Conservation (phyloP, 2,113 vertebrate species). For the Barnardius zonarius region DNA sequence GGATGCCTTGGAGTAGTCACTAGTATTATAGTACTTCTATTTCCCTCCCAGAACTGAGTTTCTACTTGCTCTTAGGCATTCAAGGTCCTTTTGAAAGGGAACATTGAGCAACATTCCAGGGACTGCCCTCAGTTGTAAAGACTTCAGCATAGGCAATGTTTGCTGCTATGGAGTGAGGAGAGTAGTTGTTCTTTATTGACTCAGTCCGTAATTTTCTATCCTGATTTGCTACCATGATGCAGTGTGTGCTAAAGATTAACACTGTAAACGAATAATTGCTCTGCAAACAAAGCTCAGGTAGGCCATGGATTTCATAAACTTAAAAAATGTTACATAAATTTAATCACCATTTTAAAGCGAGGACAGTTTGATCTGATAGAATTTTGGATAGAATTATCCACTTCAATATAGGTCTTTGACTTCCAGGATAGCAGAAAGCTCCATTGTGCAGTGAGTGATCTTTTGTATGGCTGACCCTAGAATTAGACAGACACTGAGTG, state of each 20-base stretch:
- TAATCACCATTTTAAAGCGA: neutral
- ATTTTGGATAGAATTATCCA: neutral
- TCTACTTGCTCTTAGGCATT: neutral
- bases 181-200: slow-evolving; percentile 16
- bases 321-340: slow-evolving; percentile 5
- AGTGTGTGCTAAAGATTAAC: slow-evolving; percentile 52
- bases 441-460: neutral
- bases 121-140: neutral
- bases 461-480: neutral
- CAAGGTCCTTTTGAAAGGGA: neutral
- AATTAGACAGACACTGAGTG: neutral
- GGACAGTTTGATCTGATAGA: neutral
- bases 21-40: neutral
- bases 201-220: neutral
- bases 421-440: neutral
- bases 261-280: slow-evolving; percentile 32
- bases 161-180: neutral
- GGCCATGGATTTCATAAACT: neutral
- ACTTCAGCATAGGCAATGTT: neutral
- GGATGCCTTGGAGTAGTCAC: neutral
- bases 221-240: slow-evolving; percentile 5
- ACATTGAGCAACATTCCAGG: neutral
- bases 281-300: slow-evolving; percentile 9
- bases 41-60: neutral
- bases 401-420: neutral